A percentile compares a stretch with the other conserved stretches of the same genome.
phyloP scores from a whole-genome alignment of 2,888 invertebrate genomes.

The Caenorhabditis japonica region DNA sequence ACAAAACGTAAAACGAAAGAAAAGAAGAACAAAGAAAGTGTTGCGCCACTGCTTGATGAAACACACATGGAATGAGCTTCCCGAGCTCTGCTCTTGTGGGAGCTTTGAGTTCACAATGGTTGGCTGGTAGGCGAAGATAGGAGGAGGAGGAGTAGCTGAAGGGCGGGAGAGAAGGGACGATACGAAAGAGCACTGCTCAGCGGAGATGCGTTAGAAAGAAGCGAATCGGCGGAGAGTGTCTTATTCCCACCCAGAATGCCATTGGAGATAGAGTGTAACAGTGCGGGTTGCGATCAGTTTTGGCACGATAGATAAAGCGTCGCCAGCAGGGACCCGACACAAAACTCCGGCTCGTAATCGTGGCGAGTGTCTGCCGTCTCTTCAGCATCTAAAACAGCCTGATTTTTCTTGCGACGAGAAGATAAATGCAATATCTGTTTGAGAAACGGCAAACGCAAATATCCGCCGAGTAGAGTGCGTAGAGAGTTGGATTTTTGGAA shows the following conservation, averaged over 20 bases:
- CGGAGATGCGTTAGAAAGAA: conserved; percentile 13
- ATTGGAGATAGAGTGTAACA: conserved; percentile 43
- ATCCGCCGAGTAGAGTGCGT: conserved; percentile 30
- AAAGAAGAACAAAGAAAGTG: background rate
- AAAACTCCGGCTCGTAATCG: conserved; percentile 16
- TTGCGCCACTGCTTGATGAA: background rate
- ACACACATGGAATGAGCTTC: conserved; percentile 32
- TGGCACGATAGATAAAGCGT: conserved; percentile 16
- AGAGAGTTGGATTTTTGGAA: conserved; percentile 18
- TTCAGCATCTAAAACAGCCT: conserved; percentile 17
- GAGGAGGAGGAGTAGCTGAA: conserved; percentile 38
- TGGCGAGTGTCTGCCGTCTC: conserved; percentile 22
- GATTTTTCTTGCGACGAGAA: conserved; percentile 13
- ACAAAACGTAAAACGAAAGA: background rate
- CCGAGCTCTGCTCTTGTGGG: conserved; percentile 24
- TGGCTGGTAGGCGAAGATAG: conserved; percentile 49
- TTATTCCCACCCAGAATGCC: conserved; percentile 48
- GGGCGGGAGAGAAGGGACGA: conserved; percentile 21
- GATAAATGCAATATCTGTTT: conserved; percentile 52
- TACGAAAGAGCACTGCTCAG: conserved; percentile 33
- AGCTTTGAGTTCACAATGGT: conserved; percentile 48
- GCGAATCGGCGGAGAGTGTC: conserved; percentile 37
- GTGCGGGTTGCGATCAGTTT: conserved; percentile 27
- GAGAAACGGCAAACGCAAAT: conserved; percentile 43
- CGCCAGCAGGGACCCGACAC: conserved; percentile 13